Percentiles rank a stretch among this genome's conserved stretches.
Conservation (phyloP, 2,888 invertebrate species). For the Pegoplata infirma region DNA sequence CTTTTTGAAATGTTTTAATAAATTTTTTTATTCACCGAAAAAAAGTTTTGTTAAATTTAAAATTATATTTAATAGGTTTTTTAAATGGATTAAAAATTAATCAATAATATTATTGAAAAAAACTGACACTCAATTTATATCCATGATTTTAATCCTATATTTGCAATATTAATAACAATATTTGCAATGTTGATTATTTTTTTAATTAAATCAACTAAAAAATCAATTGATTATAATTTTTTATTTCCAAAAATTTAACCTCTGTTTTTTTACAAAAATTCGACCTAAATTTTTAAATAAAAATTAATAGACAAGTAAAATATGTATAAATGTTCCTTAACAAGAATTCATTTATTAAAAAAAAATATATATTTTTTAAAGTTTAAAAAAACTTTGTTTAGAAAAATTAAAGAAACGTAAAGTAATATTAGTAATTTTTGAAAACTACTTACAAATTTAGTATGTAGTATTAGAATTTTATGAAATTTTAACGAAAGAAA, state of each 20-base stretch:
- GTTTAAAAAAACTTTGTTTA: too few relatives aligned
- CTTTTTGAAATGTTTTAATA: too few relatives aligned
- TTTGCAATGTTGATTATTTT: too few relatives aligned
- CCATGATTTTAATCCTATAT: too few relatives aligned
- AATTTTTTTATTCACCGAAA: too few relatives aligned
- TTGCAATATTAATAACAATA: too few relatives aligned
- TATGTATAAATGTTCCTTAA: constrained; percentile 28
- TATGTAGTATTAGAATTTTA: constrained; percentile 8
- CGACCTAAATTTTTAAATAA: constrained; percentile 7
- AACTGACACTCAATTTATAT: not conserved
- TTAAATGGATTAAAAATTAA: too few relatives aligned
- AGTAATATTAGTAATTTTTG: constrained; percentile 4
- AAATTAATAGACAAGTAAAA: not conserved
- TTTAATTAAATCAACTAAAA: too few relatives aligned
- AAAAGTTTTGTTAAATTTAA: too few relatives aligned
- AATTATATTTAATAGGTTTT: too few relatives aligned
- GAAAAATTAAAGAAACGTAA: not conserved
- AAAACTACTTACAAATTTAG: constrained; percentile 19
- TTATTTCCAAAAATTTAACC: too few relatives aligned
- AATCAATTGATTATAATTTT: too few relatives aligned
- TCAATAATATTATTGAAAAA: not conserved
- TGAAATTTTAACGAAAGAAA: constrained; percentile 39
- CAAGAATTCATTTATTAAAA: constrained; percentile 19
- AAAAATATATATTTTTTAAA: not conserved
- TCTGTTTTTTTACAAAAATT: not conserved